Base-by-base conservation (phyloP, 1,140 invertebrate species). In the Brachionus paranguensis region DNA sequence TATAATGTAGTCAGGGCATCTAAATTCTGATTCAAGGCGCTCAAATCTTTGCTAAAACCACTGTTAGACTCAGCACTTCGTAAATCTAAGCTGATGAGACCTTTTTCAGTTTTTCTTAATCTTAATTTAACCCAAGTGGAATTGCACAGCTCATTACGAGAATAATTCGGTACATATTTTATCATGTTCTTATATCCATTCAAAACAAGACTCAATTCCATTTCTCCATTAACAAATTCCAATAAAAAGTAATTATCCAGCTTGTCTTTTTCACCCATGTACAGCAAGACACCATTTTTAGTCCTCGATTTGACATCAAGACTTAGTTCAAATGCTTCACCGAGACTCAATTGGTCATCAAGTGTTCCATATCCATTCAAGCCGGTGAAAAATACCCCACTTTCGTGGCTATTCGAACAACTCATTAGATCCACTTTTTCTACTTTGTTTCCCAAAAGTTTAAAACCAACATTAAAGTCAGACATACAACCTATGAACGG, bases 361-460 rank as follows among this genome's bases (percentile, higher is more conserved):
- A 81, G 41, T 5, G 1, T 81, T 17, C 47, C 78, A 12, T 43
- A 43, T 2, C 78, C 53, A 45, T 43, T 43, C 53, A 27, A 3
- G 1, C 78, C 78, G 5, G 78, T 81, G 43, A 81, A 81, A 37
- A 81, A 81, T 1, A 81, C 8, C 8, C 78, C 78, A 45, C 78
- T 81, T 27, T 81, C 78, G 27, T 81, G 78, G n/a, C 43, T 81
- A 64, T 81, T 81, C 27, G 78, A 81, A 68, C 78, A 81, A 81
- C 43, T 81, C 24, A 81, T 81, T 3, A 81, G n/a, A 45, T 81
- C 78, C 14, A 81, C 27, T 68, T 81, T 81, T 64, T 81, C 53
- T 14, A 81, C 17, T 50, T 76, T 76, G 8, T 81, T 27, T 68
- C 64, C 37, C 53, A 81, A 60, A 43, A 81, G 20, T 37, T 47